Evolutionary conservation across 2,113 vertebrate genomes (phyloP), one percentile per base, ranked within the genome.

Genomic region (Trochalopteron elliotii): DNA sequence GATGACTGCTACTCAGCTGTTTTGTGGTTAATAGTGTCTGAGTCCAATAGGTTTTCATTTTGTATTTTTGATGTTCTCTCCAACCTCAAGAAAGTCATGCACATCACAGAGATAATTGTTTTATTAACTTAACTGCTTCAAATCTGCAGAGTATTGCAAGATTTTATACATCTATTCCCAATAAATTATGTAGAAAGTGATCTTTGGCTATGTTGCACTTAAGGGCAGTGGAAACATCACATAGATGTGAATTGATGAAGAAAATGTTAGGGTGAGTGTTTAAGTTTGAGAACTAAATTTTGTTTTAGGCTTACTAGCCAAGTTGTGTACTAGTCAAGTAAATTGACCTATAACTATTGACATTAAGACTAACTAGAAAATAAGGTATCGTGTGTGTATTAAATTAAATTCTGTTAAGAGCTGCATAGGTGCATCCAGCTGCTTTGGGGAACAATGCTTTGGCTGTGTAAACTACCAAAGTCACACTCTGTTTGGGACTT

Each of bases 311-410:
- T 72, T 69, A 17, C 1, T 44, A 31, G 5, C 12, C 33, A 35
- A 28, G 10, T 57, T 57, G 37, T 40, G 10, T 37, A 47, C 7
- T 47, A 20, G 18, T 81, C 19, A 61, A 83, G 30, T 70, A 37
- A 49, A 40, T 59, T 21, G 35, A 21, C 13, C 12, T 7, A 4
- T 33, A 64, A 49, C 28, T 72, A 12, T 17, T 87, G 42, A 7
- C 37, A 86, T 11, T 11, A 63, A 37, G 31, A 37, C 35, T 25
- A 35, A 6, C 20, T 87, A 47, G 59, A 35, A 82, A 47, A 77
- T 25, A 13, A 64, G 2, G 18, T 52, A 6, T 12, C 2, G 0
- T 15, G 3, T 35, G 22, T 68, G 3, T 47, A 3, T 39, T 39
- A 39, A 35, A 60, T 31, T 20, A n/a, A 80, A 49, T 33, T 72